Conservation (phyloP, 1,140 invertebrate genomes). For the Theocolax elegans region DNA sequence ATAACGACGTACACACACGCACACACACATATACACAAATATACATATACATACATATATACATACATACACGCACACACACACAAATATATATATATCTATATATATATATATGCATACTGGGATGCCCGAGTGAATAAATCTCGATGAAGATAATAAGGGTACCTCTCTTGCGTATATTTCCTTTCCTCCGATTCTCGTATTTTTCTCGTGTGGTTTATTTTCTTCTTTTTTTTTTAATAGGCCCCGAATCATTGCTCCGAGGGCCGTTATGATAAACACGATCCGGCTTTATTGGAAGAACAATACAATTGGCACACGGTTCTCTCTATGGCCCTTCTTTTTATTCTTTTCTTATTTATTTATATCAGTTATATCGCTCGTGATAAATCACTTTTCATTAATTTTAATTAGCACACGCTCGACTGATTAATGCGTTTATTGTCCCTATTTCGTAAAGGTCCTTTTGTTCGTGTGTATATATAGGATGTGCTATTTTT, state of each 20-base stretch:
- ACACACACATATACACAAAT: background rate
- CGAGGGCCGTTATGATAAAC: slow-evolving; percentile 31
- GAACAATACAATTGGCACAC: slow-evolving; percentile 33
- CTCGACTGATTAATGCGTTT: background rate
- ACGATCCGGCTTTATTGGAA: slow-evolving; percentile 9
- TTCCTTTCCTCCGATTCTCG: slow-evolving; percentile 16
- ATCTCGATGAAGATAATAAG: slow-evolving; percentile 46
- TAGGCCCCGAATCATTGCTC: slow-evolving; percentile 36
- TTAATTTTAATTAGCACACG: slow-evolving; percentile 34
- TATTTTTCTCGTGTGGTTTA: background rate
- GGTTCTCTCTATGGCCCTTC: too few relatives aligned
- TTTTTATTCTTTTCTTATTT: too few relatives aligned
- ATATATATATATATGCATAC: background rate
- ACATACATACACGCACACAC: background rate
- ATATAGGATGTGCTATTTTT: too few relatives aligned
- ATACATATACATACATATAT: background rate
- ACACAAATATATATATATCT: background rate
- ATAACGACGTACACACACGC: slow-evolving; percentile 9
- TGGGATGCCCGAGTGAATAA: slow-evolving; percentile 15
- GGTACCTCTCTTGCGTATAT: slow-evolving; percentile 21
- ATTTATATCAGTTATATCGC: too few relatives aligned
- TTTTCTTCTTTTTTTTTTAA: slow-evolving; percentile 47
- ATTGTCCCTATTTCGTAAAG: background rate
- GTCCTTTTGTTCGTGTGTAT: background rate
- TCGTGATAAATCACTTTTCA: slow-evolving; percentile 20